A percentile compares a stretch with the other conserved stretches of the same genome.
phyloP scores from a whole-genome alignment of 2,797 vertebrate species.

The Sparidentex hasta region DNA sequence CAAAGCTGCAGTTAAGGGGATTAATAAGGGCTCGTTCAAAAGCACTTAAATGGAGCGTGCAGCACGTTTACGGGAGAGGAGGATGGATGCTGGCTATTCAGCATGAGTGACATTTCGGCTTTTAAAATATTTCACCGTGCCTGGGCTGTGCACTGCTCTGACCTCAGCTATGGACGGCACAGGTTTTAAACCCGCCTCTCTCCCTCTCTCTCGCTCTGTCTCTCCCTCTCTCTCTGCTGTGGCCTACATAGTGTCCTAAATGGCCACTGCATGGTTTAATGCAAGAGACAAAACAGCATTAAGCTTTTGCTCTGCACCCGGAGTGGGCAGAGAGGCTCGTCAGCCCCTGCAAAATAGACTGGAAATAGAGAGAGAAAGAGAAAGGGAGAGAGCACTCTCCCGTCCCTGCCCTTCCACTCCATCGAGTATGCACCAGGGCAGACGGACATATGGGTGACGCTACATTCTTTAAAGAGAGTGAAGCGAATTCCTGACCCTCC shows the following conservation, averaged over 20 bases:
- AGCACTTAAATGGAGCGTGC: constrained; percentile 46
- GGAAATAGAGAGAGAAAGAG: constrained; percentile 73
- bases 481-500: constrained; percentile 79
- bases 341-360: constrained; percentile 71
- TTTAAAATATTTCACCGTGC: constrained; percentile 57
- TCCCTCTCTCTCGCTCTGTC: constrained; percentile 39
- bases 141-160: constrained; percentile 33
- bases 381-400: constrained; percentile 69
- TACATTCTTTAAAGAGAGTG: constrained; percentile 84
- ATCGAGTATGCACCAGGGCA: constrained; percentile 78
- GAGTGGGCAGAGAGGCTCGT: constrained; percentile 64
- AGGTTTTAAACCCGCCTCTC: constrained; percentile 57
- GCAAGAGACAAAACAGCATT: constrained; percentile 79
- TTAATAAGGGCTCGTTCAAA: constrained; percentile 73
- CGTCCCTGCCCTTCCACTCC: constrained; percentile 82
- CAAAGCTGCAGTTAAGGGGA: constrained; percentile 71
- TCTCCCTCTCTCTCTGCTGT: constrained; percentile 39
- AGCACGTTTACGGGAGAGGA: constrained; percentile 23
- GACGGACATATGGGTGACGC: constrained; percentile 84
- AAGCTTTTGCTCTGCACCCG: constrained; percentile 64
- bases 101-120: constrained; percentile 42
- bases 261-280: constrained; percentile 74
- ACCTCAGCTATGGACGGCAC: constrained; percentile 45
- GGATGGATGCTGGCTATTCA: constrained; percentile 30
- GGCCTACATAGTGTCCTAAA: constrained; percentile 78